These are phyloP conservation scores for Corticium candelabrum DNA, from an alignment of 37 sponge, comb jelly and placozoan genomes.

Conservation along the genomic window DNA sequence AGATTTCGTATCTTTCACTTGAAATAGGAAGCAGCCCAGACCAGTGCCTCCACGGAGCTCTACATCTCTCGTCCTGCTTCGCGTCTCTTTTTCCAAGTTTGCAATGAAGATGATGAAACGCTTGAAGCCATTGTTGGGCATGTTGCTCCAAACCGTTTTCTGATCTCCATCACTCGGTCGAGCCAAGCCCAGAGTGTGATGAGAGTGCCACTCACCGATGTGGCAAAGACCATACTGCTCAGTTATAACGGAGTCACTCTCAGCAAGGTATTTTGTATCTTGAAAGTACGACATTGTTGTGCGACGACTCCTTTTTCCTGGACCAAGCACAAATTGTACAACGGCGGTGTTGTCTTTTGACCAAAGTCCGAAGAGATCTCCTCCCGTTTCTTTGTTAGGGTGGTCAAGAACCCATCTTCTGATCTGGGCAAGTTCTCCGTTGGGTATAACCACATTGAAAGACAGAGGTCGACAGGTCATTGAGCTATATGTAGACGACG, in stretches of 20 bases:
- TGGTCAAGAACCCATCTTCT: background rate
- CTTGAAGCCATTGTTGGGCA: background rate
- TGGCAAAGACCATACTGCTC: too few relatives aligned
- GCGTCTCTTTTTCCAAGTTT: background rate
- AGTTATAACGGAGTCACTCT: background rate
- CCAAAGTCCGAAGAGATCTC: background rate
- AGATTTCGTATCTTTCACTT: background rate
- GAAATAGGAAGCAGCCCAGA: background rate
- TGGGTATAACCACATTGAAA: too few relatives aligned
- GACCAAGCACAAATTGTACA: background rate
- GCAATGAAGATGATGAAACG: background rate
- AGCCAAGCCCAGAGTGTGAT: too few relatives aligned
- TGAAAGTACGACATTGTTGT: background rate
- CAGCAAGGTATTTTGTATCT: background rate
- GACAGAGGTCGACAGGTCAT: too few relatives aligned
- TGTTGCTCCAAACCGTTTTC: background rate
- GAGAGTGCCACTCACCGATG: conserved; percentile 1
- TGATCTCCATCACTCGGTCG: too few relatives aligned
- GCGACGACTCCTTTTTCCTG: background rate
- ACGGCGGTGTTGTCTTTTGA: background rate
- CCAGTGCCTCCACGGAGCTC: background rate
- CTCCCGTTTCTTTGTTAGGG: background rate
- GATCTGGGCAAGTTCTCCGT: conserved; percentile 1
- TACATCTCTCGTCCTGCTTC: too few relatives aligned
- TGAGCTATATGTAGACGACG: too few relatives aligned